Conservation (phyloP, 2,888 invertebrate species). For the Drosophila meridionalis region DNA sequence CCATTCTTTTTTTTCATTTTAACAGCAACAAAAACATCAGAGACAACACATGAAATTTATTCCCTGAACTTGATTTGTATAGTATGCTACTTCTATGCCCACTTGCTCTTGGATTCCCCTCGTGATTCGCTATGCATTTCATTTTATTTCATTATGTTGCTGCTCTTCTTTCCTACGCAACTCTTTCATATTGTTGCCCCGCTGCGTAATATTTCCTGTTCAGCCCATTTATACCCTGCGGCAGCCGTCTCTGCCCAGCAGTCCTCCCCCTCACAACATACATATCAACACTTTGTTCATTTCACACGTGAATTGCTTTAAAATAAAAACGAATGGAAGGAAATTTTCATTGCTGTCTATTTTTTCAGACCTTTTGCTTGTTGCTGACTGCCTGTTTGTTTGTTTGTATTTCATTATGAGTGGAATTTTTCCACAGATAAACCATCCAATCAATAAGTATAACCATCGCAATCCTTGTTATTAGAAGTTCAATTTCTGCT, state of each 20-base stretch:
- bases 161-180: slow-evolving; percentile 44
- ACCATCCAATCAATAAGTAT: slow-evolving; percentile 19
- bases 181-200: slow-evolving; percentile 48
- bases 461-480: slow-evolving; percentile 3
- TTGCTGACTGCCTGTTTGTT: slow-evolving; percentile 44
- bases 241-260: slow-evolving; percentile 16
- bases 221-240: slow-evolving; percentile 26
- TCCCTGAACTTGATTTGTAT: slow-evolving; percentile 71
- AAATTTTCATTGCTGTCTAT: slow-evolving; percentile 58
- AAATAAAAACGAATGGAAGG: slow-evolving; percentile 48
- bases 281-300: slow-evolving; percentile 77
- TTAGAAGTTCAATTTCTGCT: slow-evolving; percentile 8
- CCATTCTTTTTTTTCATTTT: neutral
- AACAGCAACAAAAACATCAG: slow-evolving; percentile 19
- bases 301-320: slow-evolving; percentile 76
- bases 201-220: slow-evolving; percentile 64
- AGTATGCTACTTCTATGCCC: slow-evolving; percentile 22
- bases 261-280: slow-evolving; percentile 29
- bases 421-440: slow-evolving; percentile 55
- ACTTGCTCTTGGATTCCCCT: slow-evolving; percentile 10
- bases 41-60: slow-evolving; percentile 46
- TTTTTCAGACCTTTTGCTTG: slow-evolving; percentile 53
- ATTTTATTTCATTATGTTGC: slow-evolving; percentile 12
- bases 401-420: slow-evolving; percentile 65
- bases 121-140: slow-evolving; percentile 17